Evolutionary conservation across 2,113 vertebrate species (phyloP), one percentile per base, ranked within the genome.

Genomic region (Parotia lawesii): DNA sequence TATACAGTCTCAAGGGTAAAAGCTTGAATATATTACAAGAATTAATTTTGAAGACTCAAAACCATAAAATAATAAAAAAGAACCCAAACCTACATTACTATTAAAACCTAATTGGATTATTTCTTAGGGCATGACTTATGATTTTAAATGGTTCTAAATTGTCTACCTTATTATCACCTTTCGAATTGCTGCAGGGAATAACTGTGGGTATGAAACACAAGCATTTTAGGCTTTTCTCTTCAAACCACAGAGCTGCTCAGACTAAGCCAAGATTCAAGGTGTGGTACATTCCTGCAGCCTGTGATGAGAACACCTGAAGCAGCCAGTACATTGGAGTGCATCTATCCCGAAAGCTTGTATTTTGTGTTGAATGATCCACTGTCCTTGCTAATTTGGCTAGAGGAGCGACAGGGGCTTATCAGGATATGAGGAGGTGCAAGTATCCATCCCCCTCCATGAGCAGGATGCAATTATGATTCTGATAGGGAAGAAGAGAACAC

Each of bases 111-210:
- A 76, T 66, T 79, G 62, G 42, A 66, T 85, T 65, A 79, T 85
- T 91, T 95, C 54, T 93, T 53, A 65, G 19, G 54, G 45, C 8
- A 42, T 66, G 38, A 37, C 13, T 93, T 89, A 73, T 1, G 12
- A 75, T 87, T 94, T 89, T 69, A 85, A 87, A 66, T 60, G 28
- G 11, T 80, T 89, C 42, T 87, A 51, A 85, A 76, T 15, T 73
- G 19, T 64, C 74, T 89, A 21, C n/a, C 17, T 70, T 79, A 64
- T 50, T 72, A 58, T 24, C 0, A 17, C 38, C 48, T 67, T 86
- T 25, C 33, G 61, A 80, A 93, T 17, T 80, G 25, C 64, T 93
- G 38, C 40, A 66, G 47, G 38, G 17, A 13, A 53, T 78, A 65
- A 62, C 15, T 28, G 5, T 45, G 15, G 38, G 6, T 20, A 58